Evolutionary conservation across 92 coral and sea anemone genomes (phyloP).

Genomic region (Actinernus sp.): DNA sequence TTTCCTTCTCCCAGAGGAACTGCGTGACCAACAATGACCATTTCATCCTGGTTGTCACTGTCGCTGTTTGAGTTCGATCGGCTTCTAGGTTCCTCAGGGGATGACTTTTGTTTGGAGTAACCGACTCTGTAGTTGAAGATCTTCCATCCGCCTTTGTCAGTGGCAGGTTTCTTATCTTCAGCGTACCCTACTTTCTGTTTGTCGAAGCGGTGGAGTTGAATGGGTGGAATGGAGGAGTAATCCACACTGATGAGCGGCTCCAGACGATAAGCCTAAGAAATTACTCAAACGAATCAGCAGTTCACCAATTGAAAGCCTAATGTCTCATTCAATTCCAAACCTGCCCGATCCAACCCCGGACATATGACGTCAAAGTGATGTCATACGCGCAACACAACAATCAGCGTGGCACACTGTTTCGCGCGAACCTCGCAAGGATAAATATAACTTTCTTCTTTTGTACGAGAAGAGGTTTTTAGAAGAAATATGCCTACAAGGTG

Average conservation of each 20-base stretch:
- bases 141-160: constrained; percentile 70
- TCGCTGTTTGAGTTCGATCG: constrained; percentile 26
- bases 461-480: too few relatives aligned
- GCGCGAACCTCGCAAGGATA: too few relatives aligned
- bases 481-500: too few relatives aligned
- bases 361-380: too few relatives aligned
- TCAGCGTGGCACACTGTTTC: neutral
- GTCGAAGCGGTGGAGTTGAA: constrained; percentile 86
- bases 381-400: neutral
- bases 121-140: constrained; percentile 56
- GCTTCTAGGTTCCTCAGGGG: constrained; percentile 48
- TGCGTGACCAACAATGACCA: constrained; percentile 60
- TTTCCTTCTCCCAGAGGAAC: constrained; percentile 15
- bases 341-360: too few relatives aligned
- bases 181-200: constrained; percentile 65
- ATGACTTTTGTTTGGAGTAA: constrained; percentile 36
- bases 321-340: neutral
- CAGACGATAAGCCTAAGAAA: constrained; percentile 98
- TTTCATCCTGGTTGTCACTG: constrained; percentile 37
- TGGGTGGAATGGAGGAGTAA: constrained; percentile 82
- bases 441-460: too few relatives aligned
- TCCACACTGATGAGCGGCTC: constrained; percentile 95
- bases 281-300: too few relatives aligned
- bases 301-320: neutral
- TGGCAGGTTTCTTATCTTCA: constrained; percentile 62